Percentiles rank a stretch among this genome's conserved stretches.
Conservation (phyloP, 2,113 vertebrate genomes). For the Gorilla gorilla region DNA sequence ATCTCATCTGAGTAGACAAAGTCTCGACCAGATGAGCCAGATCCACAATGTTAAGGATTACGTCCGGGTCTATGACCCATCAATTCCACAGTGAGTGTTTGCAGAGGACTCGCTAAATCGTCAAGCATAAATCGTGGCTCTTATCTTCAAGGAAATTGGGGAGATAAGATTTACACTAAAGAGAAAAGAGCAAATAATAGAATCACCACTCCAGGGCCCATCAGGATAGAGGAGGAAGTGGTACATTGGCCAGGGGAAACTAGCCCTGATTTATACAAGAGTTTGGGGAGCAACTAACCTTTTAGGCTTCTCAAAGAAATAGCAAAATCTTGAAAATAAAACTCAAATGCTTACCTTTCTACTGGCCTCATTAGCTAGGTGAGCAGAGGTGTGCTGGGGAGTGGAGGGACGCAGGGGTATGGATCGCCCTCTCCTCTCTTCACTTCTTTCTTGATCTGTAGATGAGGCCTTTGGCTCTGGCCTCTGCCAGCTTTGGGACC, state of each 20-base stretch:
- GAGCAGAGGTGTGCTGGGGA: neutral
- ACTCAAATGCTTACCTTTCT: neutral
- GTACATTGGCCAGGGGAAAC: neutral
- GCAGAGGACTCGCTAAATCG: neutral
- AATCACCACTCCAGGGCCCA: too few relatives aligned
- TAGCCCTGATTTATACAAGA: neutral
- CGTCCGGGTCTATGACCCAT: neutral
- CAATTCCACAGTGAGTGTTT: neutral
- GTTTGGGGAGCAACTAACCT: neutral
- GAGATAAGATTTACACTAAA: neutral
- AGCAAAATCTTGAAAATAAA: neutral
- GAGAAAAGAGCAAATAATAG: neutral
- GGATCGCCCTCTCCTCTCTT: neutral
- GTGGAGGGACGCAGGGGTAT: rapidly evolving
- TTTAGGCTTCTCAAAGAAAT: neutral
- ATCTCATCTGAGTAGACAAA: neutral
- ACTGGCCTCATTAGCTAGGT: neutral
- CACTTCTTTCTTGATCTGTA: too few relatives aligned
- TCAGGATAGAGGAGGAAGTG: neutral
- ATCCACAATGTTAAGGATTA: neutral
- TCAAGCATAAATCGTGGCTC: neutral
- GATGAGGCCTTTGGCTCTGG: neutral
- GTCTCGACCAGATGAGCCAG: neutral
- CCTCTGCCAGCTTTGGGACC: too few relatives aligned
- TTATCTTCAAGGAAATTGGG: neutral